Evolutionary conservation across 2,888 invertebrate genomes (phyloP), one percentile per base, ranked within the genome.

Genomic region (Drosophila subquinaria): DNA sequence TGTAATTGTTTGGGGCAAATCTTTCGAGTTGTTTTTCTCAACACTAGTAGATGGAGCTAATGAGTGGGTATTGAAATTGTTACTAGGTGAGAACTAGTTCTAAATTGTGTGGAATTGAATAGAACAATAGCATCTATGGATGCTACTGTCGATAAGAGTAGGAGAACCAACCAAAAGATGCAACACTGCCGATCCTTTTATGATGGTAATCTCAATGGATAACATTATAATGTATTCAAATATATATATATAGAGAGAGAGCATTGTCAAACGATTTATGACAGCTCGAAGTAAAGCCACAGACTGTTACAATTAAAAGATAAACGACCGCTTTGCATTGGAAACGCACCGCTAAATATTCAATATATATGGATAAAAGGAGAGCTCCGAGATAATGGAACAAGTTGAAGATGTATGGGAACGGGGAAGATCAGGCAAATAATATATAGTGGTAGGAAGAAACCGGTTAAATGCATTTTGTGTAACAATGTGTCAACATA

Each of bases 401-500:
- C 10, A 35, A 52, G 42, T 53, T 59, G 30, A 33, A 8, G 30
- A 30, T 38, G 27, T 20, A n/a, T 2, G 15, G 6, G 15, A 40
- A 4, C 3, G 33, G 36, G 15, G 13, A 9, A 43, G 61, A 51
- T 51, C 23, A 23, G 23, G 35, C 27, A 35, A 48, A 57, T 62
- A 61, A 43, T 51, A 57, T 51, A 57, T 57, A 61, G 47, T 56
- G 48, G 27, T 48, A 42, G 45, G 42, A 43, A 30, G 48, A 82
- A 89, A 89, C 89, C 89, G 87, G 82, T 83, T 79, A 82, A 88
- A 80, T 80, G 82, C 76, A 87, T 87, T 87, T 87, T 88, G 85
- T 87, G 89, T 85, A 89, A 85, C 90, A 88, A 85, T 88, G 89
- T 89, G 89, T 87, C 87, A 87, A 88, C 89, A 81, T 76, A 77